Conservation (phyloP, 1,140 invertebrate species). For the Leptopilina boulardi region DNA sequence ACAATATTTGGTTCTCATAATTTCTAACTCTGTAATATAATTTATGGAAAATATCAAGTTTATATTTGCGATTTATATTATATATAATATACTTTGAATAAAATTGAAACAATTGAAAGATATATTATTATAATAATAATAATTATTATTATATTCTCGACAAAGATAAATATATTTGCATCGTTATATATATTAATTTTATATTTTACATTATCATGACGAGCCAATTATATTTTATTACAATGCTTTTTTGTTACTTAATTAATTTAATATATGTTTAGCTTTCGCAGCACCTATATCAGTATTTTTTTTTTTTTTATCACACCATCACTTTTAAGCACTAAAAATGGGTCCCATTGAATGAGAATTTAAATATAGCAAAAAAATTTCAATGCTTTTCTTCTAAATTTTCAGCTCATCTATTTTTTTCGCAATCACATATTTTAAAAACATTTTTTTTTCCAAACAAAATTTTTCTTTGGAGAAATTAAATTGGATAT, state of each 20-base stretch:
- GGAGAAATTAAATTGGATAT: no score
- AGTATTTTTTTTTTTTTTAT: neutral
- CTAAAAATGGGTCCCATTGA: constrained; percentile 14
- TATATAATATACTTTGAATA: no score
- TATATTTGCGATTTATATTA: neutral
- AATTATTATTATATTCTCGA: neutral
- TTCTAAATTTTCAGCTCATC: no score
- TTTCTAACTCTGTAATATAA: neutral
- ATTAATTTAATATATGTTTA: neutral
- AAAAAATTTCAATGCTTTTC: neutral
- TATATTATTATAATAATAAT: no score
- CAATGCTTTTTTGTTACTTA: neutral
- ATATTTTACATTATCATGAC: neutral
- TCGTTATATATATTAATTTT: neutral
- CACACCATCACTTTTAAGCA: neutral
- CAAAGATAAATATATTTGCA: neutral
- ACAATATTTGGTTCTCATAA: neutral
- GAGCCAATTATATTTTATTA: neutral
- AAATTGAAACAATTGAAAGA: neutral
- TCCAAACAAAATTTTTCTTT: no score
- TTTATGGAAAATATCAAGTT: neutral
- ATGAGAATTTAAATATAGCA: neutral
- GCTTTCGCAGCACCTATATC: neutral
- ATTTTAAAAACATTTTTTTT: neutral
- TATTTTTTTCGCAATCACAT: no score